These are phyloP conservation scores for Pseudolaguvia tuberculata DNA, from an alignment of 2,113 vertebrate genomes.

Conservation along the genomic window DNA sequence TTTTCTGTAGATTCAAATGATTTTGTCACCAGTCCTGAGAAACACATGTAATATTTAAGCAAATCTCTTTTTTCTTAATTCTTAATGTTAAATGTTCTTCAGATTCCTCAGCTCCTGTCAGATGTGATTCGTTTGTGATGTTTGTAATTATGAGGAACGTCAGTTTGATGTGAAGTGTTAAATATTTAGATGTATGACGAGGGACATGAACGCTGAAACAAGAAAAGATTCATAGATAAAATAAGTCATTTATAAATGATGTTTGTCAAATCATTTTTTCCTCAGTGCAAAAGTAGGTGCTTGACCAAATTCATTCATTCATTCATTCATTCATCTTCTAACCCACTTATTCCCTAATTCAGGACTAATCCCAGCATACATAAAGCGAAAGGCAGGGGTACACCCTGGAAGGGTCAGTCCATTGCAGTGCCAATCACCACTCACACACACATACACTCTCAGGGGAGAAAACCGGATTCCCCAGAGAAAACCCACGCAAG, in stretches of 20 bases:
- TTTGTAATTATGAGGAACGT: conserved; percentile 95
- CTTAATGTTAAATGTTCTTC: conserved; percentile 80
- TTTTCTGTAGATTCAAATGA: conserved; percentile 91
- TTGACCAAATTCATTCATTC: no score
- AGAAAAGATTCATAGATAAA: conserved; percentile 82
- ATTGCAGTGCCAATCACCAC: no score
- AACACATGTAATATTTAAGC: conserved; percentile 93
- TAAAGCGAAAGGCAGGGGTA: no score
- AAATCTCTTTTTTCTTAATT: conserved; percentile 68
- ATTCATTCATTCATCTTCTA: no score
- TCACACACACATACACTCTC: no score
- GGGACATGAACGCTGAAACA: conserved; percentile 89
- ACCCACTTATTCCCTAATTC: no score
- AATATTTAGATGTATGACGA: conserved; percentile 92
- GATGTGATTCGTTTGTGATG: conserved; percentile 93
- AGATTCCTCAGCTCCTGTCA: conserved; percentile 87
- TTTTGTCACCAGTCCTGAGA: conserved; percentile 86
- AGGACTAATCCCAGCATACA: no score
- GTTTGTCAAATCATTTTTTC: conserved; percentile 64
- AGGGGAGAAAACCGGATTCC: no score
- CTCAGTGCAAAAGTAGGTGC: conserved; percentile 38
- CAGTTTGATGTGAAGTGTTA: conserved; percentile 93
- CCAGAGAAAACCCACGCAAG: no score
- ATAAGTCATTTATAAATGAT: conserved; percentile 93
- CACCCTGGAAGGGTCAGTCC: no score